phyloP scores from a whole-genome alignment of 2,888 invertebrate genomes.

The Mamestra brassicae region DNA sequence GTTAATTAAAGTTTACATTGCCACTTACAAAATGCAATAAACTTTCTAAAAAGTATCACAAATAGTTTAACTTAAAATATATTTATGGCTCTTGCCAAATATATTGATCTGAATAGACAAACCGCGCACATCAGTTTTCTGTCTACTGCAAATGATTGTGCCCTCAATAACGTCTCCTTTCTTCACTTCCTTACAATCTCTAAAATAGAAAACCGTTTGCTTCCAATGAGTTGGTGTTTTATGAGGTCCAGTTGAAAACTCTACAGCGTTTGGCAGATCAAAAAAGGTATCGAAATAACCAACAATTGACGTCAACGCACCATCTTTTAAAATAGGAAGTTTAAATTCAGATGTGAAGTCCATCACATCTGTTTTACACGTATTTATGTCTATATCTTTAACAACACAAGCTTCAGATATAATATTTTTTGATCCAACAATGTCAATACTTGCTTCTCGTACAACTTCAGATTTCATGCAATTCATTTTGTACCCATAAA shows the following conservation, averaged over 20 bases:
- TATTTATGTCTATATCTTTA: conserved; percentile 94
- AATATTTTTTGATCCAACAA: conserved; percentile 90
- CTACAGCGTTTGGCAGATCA: conserved; percentile 92
- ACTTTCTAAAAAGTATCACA: conserved; percentile 30
- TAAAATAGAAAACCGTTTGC: conserved; percentile 97
- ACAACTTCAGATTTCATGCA: conserved; percentile 96
- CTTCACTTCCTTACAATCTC: conserved; percentile 93
- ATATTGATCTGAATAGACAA: conserved; percentile 93
- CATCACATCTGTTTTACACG: conserved; percentile 93
- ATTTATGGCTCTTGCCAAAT: conserved; percentile 91
- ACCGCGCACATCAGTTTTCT: conserved; percentile 94
- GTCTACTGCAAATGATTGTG: conserved; percentile 93
- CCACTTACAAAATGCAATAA: conserved; percentile 38
- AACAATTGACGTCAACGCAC: conserved; percentile 94
- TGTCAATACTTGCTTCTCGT: conserved; percentile 92
- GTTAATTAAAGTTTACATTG: conserved; percentile 22
- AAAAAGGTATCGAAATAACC: conserved; percentile 98
- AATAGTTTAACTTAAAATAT: conserved; percentile 91
- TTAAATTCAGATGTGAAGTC: conserved; percentile 94
- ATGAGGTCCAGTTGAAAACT: conserved; percentile 95
- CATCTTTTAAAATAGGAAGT: conserved; percentile 92
- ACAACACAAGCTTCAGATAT: conserved; percentile 92
- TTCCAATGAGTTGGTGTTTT: conserved; percentile 97
- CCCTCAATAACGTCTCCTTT: conserved; percentile 92
- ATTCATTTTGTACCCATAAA: conserved; percentile 98